Conservation (phyloP, 2,797 vertebrate species). For the Semaprochilodus insignis region DNA sequence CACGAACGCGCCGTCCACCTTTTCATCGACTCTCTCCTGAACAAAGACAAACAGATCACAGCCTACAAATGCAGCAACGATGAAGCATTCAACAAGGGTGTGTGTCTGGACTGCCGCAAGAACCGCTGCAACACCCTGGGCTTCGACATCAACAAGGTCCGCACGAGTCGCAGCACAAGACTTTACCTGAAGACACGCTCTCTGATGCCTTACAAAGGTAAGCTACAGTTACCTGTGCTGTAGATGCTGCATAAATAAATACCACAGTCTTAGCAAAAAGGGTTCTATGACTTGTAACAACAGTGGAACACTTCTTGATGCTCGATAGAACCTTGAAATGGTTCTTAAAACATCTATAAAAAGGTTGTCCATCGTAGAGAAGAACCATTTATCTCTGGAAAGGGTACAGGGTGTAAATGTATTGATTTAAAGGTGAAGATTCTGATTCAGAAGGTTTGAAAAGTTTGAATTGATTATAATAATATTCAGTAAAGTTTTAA, state of each 20-base stretch:
- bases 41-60: conserved; percentile 83
- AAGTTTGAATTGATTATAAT: no score
- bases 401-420: no score
- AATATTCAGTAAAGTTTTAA: no score
- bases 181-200: conserved; percentile 88
- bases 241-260: background rate
- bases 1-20: conserved; percentile 93
- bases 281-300: no score
- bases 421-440: no score
- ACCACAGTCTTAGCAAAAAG: no score
- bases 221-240: conserved; percentile 23
- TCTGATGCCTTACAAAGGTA: conserved; percentile 91
- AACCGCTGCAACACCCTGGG: conserved; percentile 91
- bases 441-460: no score
- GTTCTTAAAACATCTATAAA: no score
- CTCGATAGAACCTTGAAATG: no score
- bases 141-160: conserved; percentile 82
- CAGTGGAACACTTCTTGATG: no score
- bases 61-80: conserved; percentile 89
- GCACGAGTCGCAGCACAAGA: conserved; percentile 71
- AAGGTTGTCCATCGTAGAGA: no score
- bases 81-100: conserved; percentile 85
- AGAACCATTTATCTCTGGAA: no score
- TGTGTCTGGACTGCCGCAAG: conserved; percentile 89
- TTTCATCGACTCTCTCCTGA: conserved; percentile 91